A percentile compares a stretch with the other conserved stretches of the same genome.
These are phyloP conservation scores for Enteromius fasciolatus DNA, from an alignment of 2,797 vertebrate species.

Conservation along the genomic window DNA sequence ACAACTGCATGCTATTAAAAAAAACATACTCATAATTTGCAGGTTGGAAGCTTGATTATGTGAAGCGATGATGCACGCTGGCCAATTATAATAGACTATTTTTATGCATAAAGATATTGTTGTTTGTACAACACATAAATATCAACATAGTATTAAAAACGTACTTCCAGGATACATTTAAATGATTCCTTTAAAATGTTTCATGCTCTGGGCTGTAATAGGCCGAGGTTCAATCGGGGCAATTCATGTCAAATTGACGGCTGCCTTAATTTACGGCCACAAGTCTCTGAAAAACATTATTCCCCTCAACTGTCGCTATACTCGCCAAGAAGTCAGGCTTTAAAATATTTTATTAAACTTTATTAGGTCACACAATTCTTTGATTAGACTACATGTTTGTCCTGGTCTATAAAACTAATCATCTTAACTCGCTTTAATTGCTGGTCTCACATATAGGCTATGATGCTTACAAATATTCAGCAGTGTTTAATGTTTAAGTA, in stretches of 20 bases:
- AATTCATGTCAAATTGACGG: neutral
- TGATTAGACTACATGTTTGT: neutral
- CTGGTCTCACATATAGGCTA: neutral
- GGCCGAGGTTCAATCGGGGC: neutral
- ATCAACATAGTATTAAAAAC: neutral
- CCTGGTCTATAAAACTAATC: neutral
- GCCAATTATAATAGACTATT: neutral
- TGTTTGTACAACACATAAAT: neutral
- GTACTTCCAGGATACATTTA: neutral
- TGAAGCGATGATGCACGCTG: neutral
- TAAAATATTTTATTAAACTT: slow-evolving; percentile 8
- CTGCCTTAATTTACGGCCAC: neutral
- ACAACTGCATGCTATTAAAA: neutral
- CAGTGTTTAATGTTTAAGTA: neutral
- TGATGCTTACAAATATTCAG: neutral
- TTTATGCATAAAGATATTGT: neutral
- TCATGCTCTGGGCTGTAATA: neutral
- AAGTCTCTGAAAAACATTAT: neutral
- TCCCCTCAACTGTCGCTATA: neutral
- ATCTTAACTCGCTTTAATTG: neutral
- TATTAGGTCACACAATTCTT: neutral
- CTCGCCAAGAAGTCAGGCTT: neutral
- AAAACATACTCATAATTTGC: neutral
- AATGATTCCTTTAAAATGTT: neutral
- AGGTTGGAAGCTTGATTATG: neutral